Percentiles rank a stretch among this genome's conserved stretches.
phyloP scores from a whole-genome alignment of 2,113 vertebrate species.

The Microcebus tavaratra region DNA sequence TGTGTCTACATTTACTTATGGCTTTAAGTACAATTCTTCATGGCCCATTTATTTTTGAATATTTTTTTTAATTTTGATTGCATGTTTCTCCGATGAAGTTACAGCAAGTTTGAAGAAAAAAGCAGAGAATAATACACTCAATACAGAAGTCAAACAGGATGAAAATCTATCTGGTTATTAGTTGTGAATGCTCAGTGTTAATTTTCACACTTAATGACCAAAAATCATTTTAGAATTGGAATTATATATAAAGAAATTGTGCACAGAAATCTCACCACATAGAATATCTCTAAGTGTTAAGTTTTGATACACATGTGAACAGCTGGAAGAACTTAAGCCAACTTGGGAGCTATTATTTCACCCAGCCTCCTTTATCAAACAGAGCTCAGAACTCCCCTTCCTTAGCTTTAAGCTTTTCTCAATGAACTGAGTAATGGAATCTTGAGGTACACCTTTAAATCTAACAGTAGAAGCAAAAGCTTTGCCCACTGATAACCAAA shows the following conservation, averaged over 20 bases:
- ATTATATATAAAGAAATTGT: background rate
- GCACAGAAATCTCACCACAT: background rate
- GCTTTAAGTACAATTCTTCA: slow-evolving; percentile 27
- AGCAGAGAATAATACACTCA: background rate
- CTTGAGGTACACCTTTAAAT: slow-evolving; percentile 67
- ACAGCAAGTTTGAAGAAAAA: background rate
- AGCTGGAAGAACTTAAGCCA: slow-evolving; percentile 52
- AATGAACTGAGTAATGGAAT: slow-evolving; percentile 77
- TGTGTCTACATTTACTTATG: background rate
- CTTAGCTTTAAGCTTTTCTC: slow-evolving; percentile 73
- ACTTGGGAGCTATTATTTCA: slow-evolving; percentile 59
- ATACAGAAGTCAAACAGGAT: slow-evolving; percentile 9
- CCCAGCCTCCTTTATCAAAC: slow-evolving; percentile 48
- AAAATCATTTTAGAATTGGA: background rate
- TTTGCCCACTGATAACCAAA: slow-evolving; percentile 70
- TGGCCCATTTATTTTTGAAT: background rate
- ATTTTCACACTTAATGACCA: slow-evolving; percentile 27
- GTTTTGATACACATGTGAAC: slow-evolving; percentile 50
- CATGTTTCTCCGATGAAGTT: background rate
- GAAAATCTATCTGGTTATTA: background rate
- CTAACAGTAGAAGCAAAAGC: slow-evolving; percentile 58
- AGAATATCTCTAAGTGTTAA: slow-evolving; percentile 1
- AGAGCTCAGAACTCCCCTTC: slow-evolving; percentile 11
- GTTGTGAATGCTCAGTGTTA: background rate
- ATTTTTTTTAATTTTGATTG: slow-evolving; percentile 36